Evolutionary conservation across 2,888 invertebrate species (phyloP).

Genomic region (Dynastes maya): DNA sequence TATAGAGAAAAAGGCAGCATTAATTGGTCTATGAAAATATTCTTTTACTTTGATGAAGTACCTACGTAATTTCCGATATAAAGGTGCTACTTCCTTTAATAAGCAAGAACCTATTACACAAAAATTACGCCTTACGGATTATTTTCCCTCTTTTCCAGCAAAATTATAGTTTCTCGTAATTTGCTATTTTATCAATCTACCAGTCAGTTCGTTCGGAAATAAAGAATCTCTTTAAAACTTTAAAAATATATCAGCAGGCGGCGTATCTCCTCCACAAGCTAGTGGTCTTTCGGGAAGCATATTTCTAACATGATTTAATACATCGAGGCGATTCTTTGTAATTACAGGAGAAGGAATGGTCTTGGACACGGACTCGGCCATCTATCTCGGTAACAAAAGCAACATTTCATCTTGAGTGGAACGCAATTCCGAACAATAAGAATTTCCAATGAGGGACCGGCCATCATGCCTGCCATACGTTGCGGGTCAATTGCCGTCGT

Average conservation of each 20-base stretch:
- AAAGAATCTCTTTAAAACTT: too few relatives aligned
- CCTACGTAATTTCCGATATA: too few relatives aligned
- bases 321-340: constrained; percentile 8
- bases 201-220: too few relatives aligned
- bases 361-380: constrained; percentile 16
- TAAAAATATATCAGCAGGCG: too few relatives aligned
- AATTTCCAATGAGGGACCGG: constrained; percentile 54
- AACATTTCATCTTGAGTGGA: constrained; percentile 47
- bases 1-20: too few relatives aligned
- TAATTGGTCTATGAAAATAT: too few relatives aligned
- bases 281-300: constrained; percentile 5
- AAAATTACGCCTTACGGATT: too few relatives aligned
- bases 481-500: constrained; percentile 52
- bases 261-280: background rate
- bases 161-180: too few relatives aligned
- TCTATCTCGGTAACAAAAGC: constrained; percentile 39
- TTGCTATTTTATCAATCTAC: too few relatives aligned
- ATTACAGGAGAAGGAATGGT: constrained; percentile 28
- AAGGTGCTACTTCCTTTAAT: too few relatives aligned
- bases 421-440: constrained; percentile 51
- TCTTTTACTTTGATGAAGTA: too few relatives aligned
- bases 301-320: constrained; percentile 14
- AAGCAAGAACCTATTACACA: background rate
- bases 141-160: too few relatives aligned
- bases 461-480: constrained; percentile 53